Percentiles rank a stretch among this genome's conserved stretches.
phyloP scores from a whole-genome alignment of 2,888 invertebrate species.

The Agriopis leucophaearia region DNA sequence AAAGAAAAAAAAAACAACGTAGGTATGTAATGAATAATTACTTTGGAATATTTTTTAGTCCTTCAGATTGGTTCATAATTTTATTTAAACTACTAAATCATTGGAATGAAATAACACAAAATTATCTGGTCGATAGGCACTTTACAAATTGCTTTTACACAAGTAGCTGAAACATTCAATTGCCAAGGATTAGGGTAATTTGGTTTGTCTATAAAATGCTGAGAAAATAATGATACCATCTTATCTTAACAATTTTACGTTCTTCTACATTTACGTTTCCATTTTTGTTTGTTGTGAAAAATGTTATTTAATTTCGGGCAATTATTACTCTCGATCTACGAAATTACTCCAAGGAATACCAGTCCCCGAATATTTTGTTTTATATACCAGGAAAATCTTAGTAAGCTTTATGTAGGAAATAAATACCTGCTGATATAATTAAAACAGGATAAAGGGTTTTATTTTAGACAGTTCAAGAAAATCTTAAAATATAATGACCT shows the following conservation, averaged over 20 bases:
- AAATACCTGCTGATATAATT: conserved; percentile 72
- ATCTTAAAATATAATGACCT: too few relatives aligned
- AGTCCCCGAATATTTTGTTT: conserved; percentile 74
- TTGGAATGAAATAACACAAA: neutral
- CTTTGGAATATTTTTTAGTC: too few relatives aligned
- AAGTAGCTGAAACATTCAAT: neutral
- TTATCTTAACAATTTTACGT: conserved; percentile 70
- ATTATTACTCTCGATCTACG: conserved; percentile 84
- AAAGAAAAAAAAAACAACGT: too few relatives aligned
- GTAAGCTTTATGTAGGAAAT: conserved; percentile 76
- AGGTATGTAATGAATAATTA: too few relatives aligned
- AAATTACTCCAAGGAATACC: conserved; percentile 84
- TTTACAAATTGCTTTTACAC: too few relatives aligned
- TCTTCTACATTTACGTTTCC: conserved; percentile 72
- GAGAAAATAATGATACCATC: conserved; percentile 73
- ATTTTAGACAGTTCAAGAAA: too few relatives aligned
- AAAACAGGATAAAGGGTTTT: conserved; percentile 57
- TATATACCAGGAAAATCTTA: conserved; percentile 69
- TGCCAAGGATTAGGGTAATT: neutral
- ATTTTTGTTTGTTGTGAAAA: conserved; percentile 82
- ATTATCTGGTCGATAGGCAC: neutral
- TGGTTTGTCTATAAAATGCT: conserved; percentile 25
- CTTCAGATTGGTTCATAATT: neutral
- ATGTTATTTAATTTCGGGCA: conserved; percentile 84
- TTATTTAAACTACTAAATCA: neutral